phyloP scores from a whole-genome alignment of 1,140 invertebrate species.

The Zaprionus ghesquierei region DNA sequence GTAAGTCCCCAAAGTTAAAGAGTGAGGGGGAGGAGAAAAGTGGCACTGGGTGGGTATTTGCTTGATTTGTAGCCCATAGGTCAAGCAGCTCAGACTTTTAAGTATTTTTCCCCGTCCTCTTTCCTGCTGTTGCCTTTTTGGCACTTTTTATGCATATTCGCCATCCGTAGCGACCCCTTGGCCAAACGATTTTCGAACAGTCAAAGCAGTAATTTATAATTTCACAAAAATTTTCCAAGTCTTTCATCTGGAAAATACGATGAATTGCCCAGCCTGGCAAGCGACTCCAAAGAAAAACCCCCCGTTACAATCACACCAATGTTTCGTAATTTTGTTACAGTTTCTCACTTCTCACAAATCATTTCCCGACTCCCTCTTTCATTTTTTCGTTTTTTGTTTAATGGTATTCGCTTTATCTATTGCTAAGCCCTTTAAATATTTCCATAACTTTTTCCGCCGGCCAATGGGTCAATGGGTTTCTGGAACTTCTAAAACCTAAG shows the following conservation, averaged over 20 bases:
- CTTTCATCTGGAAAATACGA: constrained; percentile 70
- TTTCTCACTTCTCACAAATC: constrained; percentile 24
- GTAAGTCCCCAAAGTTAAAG: neutral
- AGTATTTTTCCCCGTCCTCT: constrained; percentile 14
- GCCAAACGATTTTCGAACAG: constrained; percentile 41
- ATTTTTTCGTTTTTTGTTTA: constrained; percentile 3
- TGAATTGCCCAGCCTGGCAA: neutral
- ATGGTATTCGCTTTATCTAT: constrained; percentile 13
- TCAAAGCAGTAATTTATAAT: constrained; percentile 75
- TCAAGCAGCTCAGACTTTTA: constrained; percentile 21
- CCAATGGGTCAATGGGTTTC: constrained; percentile 59
- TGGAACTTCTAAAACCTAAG: constrained; percentile 49
- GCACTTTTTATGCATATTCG: neutral
- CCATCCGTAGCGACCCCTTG: constrained; percentile 25
- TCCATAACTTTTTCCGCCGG: constrained; percentile 71
- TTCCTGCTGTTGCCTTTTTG: constrained; percentile 22
- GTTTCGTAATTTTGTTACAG: constrained; percentile 67
- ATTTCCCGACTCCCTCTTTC: constrained; percentile 1
- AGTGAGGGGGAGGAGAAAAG: neutral
- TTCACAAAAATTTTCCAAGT: constrained; percentile 63
- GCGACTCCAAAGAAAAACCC: neutral
- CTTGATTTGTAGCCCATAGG: constrained; percentile 35
- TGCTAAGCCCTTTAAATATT: constrained; percentile 60
- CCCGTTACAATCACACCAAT: constrained; percentile 55
- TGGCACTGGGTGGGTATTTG: neutral